phyloP scores from a whole-genome alignment of 1,140 invertebrate genomes.

The Eubasilissa regina region DNA sequence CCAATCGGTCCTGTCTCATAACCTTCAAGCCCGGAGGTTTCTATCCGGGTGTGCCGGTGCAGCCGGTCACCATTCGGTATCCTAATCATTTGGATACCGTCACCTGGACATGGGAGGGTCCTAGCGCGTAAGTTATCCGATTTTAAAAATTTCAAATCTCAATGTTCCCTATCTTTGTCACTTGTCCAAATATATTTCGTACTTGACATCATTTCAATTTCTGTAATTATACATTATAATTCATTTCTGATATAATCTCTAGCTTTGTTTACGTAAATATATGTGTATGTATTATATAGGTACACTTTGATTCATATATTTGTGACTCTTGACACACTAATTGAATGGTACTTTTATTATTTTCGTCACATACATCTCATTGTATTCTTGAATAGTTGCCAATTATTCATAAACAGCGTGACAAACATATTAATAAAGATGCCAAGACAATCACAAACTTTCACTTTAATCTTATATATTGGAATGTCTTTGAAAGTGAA shows the following conservation, averaged over 20 bases:
- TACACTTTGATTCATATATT: neutral
- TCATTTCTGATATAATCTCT: too few relatives aligned
- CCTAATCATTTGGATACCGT: slow-evolving; percentile 93
- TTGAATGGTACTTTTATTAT: neutral
- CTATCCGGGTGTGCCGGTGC: slow-evolving; percentile 94
- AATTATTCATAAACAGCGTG: neutral
- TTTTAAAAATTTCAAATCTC: neutral
- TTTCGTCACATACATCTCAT: neutral
- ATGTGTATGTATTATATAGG: neutral
- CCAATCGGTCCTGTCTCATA: slow-evolving; percentile 93
- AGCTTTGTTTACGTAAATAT: too few relatives aligned
- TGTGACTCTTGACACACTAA: neutral
- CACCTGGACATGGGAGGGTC: slow-evolving; percentile 98
- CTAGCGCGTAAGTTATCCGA: slow-evolving; percentile 85
- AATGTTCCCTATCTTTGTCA: neutral
- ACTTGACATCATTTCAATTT: too few relatives aligned
- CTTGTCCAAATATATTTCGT: neutral
- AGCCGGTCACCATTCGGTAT: slow-evolving; percentile 94
- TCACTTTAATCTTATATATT: neutral
- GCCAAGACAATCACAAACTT: neutral
- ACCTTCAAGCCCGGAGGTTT: slow-evolving; percentile 96
- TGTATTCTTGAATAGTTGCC: neutral
- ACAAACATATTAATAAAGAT: neutral
- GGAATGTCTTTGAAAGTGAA: slow-evolving; percentile 10
- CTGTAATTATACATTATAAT: too few relatives aligned